Evolutionary conservation across 2,797 vertebrate genomes (phyloP), one percentile per base, ranked within the genome.

Genomic region (Myotis pilosus): DNA sequence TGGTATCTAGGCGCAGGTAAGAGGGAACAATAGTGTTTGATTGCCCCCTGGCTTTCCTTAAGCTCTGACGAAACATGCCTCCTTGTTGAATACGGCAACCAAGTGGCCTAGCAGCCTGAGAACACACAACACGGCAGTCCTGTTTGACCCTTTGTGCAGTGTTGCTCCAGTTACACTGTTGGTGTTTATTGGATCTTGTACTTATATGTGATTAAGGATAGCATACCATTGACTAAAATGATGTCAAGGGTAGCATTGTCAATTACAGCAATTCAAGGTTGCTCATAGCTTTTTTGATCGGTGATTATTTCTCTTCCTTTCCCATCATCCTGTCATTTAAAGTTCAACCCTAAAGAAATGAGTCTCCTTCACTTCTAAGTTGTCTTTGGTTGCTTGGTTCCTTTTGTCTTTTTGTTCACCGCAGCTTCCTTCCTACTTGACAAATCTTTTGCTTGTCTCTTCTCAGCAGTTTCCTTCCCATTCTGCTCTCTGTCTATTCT

Each of bases 131-230:
- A 7, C 16, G 72, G 7, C 60, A 33, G 75, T 92, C 53, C 62
- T 74, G 1, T 88, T 79, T 90, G 93, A 82, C 75, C n/a, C 55
- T 84, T 80, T 85, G 75, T 94, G 55, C 33, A 83, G 88, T 89
- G 78, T 90, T 95, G 89, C 93, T 95, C 33, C 64, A 94, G 90
- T 96, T 93, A 95, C 87, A 49, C 44, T 86, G 80, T 76, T 69
- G 28, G 72, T 78, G 44, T 96, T 82, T 87, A 51, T 78, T 79
- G 66, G 13, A 36, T 82, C 71, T 89, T 88, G 78, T 76, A n/a
- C 69, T 55, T 79, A 17, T 10, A 60, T 53, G 85, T 90, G 69
- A 83, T 80, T 86, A 79, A 87, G 64, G 85, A 74, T 41, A 92
- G 88, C 33, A 15, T 17, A 22, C 5, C 6, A 3, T 64, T 82